Evolutionary conservation across 1,140 invertebrate species (phyloP).

Genomic region (Dreissena rostriformis): DNA sequence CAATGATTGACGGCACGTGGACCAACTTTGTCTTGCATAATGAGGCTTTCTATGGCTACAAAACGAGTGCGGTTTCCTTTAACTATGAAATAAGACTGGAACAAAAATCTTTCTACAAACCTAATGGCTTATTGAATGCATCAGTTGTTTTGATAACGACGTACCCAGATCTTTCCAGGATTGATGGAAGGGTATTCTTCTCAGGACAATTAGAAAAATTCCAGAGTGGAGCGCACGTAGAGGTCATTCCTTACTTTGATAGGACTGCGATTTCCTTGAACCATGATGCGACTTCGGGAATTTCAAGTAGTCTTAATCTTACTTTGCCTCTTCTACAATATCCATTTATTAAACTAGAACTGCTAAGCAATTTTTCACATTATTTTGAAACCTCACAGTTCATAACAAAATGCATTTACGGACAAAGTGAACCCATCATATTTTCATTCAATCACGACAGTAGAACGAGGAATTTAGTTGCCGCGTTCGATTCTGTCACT

Average conservation of each 20-base stretch:
- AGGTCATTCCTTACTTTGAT: not conserved
- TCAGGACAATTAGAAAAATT: slow-evolving; percentile 6
- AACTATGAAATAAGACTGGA: slow-evolving; percentile 29
- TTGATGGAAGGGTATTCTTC: not conserved
- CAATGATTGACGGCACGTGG: slow-evolving; percentile 17
- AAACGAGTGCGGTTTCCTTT: too few species aligned
- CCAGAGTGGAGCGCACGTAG: slow-evolving; percentile 8
- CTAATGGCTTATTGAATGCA: not conserved
- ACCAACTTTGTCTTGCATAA: slow-evolving; percentile 6
- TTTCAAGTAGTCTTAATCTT: not conserved
- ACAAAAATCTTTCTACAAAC: slow-evolving; percentile 10
- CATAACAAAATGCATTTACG: too few species aligned
- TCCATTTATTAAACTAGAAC: not conserved
- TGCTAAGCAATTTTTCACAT: not conserved
- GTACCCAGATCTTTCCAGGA: not conserved
- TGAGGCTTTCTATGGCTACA: slow-evolving; percentile 25
- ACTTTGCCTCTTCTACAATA: slow-evolving; percentile 15
- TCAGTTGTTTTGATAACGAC: slow-evolving; percentile 32
- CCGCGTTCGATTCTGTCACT: not conserved
- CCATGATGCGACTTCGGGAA: slow-evolving; percentile 5
- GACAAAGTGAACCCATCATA: not conserved
- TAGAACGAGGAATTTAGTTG: not conserved
- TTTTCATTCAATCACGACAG: too few species aligned
- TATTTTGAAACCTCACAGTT: not conserved
- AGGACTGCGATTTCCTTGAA: slow-evolving; percentile 3